phyloP scores from a whole-genome alignment of 1,140 invertebrate genomes.

The Hetaerina americana region DNA sequence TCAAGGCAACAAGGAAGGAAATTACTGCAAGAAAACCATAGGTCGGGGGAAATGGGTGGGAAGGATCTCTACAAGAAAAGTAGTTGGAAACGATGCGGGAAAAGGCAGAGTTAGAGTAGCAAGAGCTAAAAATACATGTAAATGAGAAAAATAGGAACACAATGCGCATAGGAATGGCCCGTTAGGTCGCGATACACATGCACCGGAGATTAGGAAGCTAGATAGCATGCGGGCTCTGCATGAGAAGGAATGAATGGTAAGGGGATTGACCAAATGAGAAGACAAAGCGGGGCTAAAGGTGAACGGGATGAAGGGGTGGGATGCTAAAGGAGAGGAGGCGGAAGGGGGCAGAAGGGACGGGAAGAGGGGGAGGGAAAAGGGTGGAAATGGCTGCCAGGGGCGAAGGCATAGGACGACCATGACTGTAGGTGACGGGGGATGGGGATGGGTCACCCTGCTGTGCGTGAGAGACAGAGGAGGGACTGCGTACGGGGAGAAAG shows the following conservation, averaged over 20 bases:
- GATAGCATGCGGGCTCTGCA: not conserved
- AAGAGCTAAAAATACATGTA: not conserved
- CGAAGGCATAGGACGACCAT: not conserved
- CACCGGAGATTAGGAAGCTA: not conserved
- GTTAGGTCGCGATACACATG: not conserved
- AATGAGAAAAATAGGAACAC: too few species aligned
- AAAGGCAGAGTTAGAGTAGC: too few species aligned
- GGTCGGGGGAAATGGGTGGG: not conserved
- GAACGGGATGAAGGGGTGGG: not conserved
- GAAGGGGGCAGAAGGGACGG: not conserved
- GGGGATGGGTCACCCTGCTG: not conserved
- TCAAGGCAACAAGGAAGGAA: not conserved
- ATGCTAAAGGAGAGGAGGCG: too few species aligned
- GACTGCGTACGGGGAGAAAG: too few species aligned
- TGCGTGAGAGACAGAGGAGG: not conserved
- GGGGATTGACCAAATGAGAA: not conserved
- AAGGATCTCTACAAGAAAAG: too few species aligned
- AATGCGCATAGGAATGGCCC: not conserved
- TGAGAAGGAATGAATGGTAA: not conserved
- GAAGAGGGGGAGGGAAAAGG: not conserved
- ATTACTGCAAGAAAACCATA: not conserved
- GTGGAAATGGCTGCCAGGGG: not conserved
- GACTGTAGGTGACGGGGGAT: too few species aligned
- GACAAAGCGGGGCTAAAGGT: not conserved
- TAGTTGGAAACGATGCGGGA: not conserved